These are phyloP conservation scores for Uloborus diversus DNA, from an alignment of 1,140 invertebrate species.

Conservation along the genomic window DNA sequence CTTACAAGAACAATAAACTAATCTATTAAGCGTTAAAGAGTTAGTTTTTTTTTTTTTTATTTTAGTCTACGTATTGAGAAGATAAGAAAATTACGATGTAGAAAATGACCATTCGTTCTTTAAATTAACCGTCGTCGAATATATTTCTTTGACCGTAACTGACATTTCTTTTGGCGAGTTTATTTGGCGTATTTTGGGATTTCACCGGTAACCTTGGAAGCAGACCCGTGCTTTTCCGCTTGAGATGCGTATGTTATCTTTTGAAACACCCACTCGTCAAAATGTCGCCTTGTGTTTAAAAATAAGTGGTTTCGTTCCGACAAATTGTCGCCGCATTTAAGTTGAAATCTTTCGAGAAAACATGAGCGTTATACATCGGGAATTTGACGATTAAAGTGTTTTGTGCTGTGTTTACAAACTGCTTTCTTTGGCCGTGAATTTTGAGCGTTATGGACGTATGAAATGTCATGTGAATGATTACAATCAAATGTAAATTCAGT, in stretches of 20 bases:
- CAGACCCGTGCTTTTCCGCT: constrained; percentile 28
- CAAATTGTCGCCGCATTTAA: background rate
- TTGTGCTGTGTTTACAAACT: background rate
- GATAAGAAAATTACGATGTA: no score
- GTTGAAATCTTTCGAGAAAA: background rate
- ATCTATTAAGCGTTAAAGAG: no score
- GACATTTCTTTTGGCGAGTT: background rate
- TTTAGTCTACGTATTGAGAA: no score
- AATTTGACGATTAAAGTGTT: background rate
- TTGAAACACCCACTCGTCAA: constrained; percentile 27
- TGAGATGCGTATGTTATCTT: constrained; percentile 1
- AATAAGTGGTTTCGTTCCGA: background rate
- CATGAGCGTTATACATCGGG: background rate
- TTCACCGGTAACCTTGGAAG: constrained; percentile 39
- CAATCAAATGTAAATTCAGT: background rate
- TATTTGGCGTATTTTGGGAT: background rate
- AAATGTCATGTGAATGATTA: background rate
- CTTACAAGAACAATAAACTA: no score
- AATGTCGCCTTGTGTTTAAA: background rate
- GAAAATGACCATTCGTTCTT: no score
- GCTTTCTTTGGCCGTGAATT: background rate
- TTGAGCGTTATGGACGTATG: background rate
- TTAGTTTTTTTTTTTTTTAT: no score
- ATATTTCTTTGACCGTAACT: background rate
- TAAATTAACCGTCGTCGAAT: no score